phyloP scores from a whole-genome alignment of 2,797 vertebrate genomes.

The Coilia nasus region DNA sequence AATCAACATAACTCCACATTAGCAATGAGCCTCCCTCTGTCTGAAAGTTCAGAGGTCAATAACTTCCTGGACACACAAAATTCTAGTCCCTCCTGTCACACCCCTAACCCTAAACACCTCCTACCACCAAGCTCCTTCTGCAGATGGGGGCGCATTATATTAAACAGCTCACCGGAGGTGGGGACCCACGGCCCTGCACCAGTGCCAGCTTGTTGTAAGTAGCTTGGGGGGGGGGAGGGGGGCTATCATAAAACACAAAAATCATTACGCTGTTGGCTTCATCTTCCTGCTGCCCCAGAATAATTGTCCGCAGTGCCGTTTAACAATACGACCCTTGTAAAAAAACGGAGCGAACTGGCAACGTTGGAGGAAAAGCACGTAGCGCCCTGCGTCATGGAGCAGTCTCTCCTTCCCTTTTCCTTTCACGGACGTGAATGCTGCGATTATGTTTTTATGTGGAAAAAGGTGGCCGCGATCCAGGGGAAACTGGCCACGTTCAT shows the following conservation, averaged over 20 bases:
- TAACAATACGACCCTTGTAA: not conserved
- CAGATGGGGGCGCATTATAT: not conserved
- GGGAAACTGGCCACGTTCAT: constrained; percentile 2
- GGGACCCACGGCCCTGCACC: not conserved
- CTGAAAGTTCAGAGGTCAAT: not conserved
- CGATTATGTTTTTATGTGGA: constrained; percentile 3
- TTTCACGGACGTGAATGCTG: not conserved
- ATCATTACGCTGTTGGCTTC: not conserved
- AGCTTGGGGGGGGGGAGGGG: too few relatives aligned
- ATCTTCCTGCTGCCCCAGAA: not conserved
- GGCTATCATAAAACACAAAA: constrained; percentile 8
- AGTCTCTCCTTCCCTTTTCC: not conserved
- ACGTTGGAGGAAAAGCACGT: not conserved
- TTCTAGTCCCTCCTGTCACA: not conserved
- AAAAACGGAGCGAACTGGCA: not conserved
- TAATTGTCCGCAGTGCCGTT: not conserved
- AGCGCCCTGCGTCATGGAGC: not conserved
- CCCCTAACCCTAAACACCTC: not conserved
- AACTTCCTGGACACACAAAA: not conserved
- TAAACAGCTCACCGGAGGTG: not conserved
- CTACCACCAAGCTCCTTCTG: not conserved
- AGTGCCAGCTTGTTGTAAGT: not conserved
- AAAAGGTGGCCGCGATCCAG: not conserved
- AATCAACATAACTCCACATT: too few relatives aligned
- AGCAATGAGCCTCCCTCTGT: not conserved